phyloP scores from a whole-genome alignment of 2,888 invertebrate genomes.

The Eremobia ochroleuca region DNA sequence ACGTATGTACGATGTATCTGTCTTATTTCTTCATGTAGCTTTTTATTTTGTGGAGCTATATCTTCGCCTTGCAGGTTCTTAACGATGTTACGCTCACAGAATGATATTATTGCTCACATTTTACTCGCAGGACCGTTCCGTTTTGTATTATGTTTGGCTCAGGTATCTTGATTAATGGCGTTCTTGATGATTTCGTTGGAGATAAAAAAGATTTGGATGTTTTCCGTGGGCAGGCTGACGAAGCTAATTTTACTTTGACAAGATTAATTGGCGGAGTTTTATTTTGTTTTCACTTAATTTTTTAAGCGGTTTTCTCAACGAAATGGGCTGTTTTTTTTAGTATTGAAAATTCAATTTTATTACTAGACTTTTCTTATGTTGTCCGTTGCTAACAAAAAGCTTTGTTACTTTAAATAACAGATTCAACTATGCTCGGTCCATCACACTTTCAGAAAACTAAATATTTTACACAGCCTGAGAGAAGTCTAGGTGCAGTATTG shows the following conservation, averaged over 20 bases:
- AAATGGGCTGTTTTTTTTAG: background rate
- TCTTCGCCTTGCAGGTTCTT: constrained; percentile 73
- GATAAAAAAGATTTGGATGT: constrained; percentile 55
- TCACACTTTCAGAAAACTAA: background rate
- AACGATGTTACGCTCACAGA: constrained; percentile 75
- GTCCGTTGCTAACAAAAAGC: background rate
- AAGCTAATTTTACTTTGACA: constrained; percentile 60
- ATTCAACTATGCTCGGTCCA: no score
- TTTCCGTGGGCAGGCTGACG: constrained; percentile 43
- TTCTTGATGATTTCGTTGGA: constrained; percentile 52
- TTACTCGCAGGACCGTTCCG: constrained; percentile 58
- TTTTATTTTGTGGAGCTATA: constrained; percentile 77
- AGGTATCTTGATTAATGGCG: constrained; percentile 64
- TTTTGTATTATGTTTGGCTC: constrained; percentile 56
- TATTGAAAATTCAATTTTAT: background rate
- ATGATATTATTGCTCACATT: constrained; percentile 77
- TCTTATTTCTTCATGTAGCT: constrained; percentile 77
- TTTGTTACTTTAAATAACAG: no score
- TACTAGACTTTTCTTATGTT: no score
- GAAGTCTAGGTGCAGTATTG: no score
- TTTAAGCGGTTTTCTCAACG: constrained; percentile 3
- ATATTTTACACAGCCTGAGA: background rate
- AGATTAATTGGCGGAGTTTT: constrained; percentile 57
- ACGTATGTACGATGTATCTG: constrained; percentile 83
- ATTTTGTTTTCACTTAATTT: constrained; percentile 28